Percentiles rank a stretch among this genome's conserved stretches.
phyloP scores from a whole-genome alignment of 2,113 vertebrate genomes.

The Rutilus rutilus region DNA sequence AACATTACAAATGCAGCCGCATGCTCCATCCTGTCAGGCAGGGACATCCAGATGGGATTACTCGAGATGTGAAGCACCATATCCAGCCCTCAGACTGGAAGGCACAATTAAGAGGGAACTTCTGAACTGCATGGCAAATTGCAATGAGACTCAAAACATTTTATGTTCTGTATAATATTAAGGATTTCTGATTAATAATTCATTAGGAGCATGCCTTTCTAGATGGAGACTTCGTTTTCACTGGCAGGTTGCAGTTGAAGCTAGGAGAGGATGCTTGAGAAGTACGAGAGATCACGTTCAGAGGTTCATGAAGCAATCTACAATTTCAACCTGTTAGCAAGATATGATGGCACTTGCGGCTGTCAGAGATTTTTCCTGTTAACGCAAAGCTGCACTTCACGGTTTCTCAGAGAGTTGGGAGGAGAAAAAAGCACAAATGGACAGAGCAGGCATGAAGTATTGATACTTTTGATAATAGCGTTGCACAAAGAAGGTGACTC shows the following conservation, averaged over 20 bases:
- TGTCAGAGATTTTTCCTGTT: background rate
- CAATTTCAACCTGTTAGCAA: conserved; percentile 42
- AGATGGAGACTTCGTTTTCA: conserved; percentile 46
- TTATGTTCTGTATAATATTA: conserved; percentile 59
- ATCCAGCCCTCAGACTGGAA: conserved; percentile 55
- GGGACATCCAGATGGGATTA: conserved; percentile 57
- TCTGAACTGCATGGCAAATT: conserved; percentile 54
- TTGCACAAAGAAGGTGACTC: background rate
- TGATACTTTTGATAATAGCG: background rate
- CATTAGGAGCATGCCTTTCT: conserved; percentile 45
- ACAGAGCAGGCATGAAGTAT: background rate
- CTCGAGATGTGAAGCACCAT: conserved; percentile 52
- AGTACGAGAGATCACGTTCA: conserved; percentile 37
- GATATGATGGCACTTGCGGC: conserved; percentile 9
- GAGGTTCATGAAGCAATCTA: conserved; percentile 47
- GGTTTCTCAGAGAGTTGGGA: background rate
- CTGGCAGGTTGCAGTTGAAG: conserved; percentile 1
- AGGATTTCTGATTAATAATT: conserved; percentile 58
- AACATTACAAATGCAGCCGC: conserved; percentile 51
- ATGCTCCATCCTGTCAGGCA: conserved; percentile 41
- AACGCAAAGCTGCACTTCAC: background rate
- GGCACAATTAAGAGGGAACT: conserved; percentile 62
- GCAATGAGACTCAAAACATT: conserved; percentile 57
- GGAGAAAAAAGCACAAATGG: background rate
- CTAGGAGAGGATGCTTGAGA: conserved; percentile 7